phyloP scores from a whole-genome alignment of 2,113 vertebrate genomes.

The Macquaria ambigua region DNA sequence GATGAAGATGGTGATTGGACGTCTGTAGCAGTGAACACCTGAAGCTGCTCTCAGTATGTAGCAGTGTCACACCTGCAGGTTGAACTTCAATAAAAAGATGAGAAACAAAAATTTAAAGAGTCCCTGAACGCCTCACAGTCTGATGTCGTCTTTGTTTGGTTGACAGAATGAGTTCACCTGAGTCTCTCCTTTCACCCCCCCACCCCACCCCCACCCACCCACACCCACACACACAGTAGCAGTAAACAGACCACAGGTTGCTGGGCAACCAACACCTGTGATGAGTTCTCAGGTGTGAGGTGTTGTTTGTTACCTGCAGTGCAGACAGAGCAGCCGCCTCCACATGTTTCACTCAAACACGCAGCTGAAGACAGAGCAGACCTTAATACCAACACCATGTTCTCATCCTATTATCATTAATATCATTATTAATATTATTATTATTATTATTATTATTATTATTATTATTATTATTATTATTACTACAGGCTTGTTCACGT shows the following conservation, averaged over 20 bases:
- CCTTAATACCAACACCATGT: no score
- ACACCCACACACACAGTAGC: no score
- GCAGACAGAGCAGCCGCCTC: background rate
- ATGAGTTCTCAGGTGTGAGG: conserved; percentile 6
- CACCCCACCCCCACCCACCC: no score
- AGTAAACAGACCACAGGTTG: conserved; percentile 15
- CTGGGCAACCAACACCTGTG: background rate
- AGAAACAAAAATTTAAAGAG: background rate
- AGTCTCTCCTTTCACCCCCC: background rate
- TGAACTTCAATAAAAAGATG: background rate
- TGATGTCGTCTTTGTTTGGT: background rate
- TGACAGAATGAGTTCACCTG: conserved; percentile 1
- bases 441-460: no score
- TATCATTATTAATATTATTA: no score
- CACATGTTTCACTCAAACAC: background rate
- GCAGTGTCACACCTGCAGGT: no score
- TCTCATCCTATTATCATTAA: no score
- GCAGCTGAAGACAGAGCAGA: background rate
- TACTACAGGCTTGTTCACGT: no score
- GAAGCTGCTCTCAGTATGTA: no score
- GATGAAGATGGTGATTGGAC: no score
- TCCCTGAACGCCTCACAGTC: background rate
- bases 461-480: no score
- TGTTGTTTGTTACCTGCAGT: background rate
- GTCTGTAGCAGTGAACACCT: no score